A percentile compares a stretch with the other conserved stretches of the same genome.
phyloP scores from a whole-genome alignment of 35 echinoderm and acorn worm species.

The Apostichopus californicus region DNA sequence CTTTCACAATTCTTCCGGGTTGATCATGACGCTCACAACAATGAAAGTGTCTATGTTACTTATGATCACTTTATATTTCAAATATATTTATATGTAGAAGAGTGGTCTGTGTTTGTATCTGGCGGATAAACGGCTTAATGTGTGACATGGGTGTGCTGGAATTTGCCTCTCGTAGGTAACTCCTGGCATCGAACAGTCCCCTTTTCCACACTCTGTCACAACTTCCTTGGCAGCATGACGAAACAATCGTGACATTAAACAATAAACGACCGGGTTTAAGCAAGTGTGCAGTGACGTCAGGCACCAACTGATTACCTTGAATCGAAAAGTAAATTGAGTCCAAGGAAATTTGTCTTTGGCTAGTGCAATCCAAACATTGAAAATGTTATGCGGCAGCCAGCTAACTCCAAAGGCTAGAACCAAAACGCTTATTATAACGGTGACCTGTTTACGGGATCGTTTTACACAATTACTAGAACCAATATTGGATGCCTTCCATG shows the following conservation, averaged over 20 bases:
- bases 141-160: neutral
- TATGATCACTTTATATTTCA: no score
- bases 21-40: no score
- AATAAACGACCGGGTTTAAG: conserved; percentile 31
- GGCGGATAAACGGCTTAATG: neutral
- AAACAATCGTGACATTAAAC: conserved; percentile 27
- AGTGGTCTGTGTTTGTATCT: conserved; percentile 39
- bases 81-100: conserved; percentile 13
- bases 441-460: conserved; percentile 24
- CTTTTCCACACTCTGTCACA: neutral
- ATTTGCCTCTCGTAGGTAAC: neutral
- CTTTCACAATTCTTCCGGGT: no score
- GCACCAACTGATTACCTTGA: conserved; percentile 21
- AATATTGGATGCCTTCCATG: conserved; percentile 23
- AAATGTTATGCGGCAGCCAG: conserved; percentile 45
- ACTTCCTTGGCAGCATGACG: conserved; percentile 8
- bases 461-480: conserved; percentile 7
- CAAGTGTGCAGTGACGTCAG: conserved; percentile 7
- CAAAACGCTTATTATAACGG: conserved; percentile 30
- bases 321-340: conserved; percentile 27
- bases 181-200: neutral
- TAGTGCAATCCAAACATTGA: conserved; percentile 44
- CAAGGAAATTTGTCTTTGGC: conserved; percentile 41
- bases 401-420: conserved; percentile 32
- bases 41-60: no score